Conservation (phyloP, 2,888 invertebrate genomes). For the Apotomis betuletana region DNA sequence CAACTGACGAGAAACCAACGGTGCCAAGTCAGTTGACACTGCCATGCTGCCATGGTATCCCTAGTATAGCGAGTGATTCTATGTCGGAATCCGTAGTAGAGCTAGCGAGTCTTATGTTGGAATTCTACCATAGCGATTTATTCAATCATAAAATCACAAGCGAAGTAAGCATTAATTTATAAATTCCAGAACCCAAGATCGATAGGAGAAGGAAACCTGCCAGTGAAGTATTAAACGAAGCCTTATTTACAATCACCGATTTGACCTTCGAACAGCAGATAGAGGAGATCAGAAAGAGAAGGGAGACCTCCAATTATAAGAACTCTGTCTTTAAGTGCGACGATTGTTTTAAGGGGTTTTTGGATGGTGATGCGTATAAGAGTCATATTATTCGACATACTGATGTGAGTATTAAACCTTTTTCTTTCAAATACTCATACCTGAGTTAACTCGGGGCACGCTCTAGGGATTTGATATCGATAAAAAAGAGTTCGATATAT, state of each 20-base stretch:
- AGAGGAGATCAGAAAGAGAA: conserved; percentile 12
- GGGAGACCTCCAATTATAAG: conserved; percentile 28
- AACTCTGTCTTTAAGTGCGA: conserved; percentile 55
- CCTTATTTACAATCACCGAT: conserved; percentile 16
- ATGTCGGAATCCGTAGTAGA: no score
- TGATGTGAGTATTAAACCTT: conserved; percentile 55
- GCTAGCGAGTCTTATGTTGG: no score
- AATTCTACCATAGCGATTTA: no score
- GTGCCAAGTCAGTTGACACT: no score
- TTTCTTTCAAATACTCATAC: no score
- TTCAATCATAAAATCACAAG: no score
- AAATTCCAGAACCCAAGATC: conserved; percentile 1
- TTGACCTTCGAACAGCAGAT: conserved; percentile 11
- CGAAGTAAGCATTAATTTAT: not conserved
- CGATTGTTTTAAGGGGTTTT: conserved; percentile 66
- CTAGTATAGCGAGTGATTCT: no score
- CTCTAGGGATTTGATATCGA: no score
- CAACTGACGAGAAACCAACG: no score
- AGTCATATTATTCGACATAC: conserved; percentile 68
- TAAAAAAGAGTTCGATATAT: no score
- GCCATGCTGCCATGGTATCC: no score
- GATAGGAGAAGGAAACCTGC: conserved; percentile 26
- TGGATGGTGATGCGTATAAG: conserved; percentile 62
- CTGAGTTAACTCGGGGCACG: no score
- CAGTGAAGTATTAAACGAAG: conserved; percentile 23